These are phyloP conservation scores for Myotis pilosus DNA, from an alignment of 2,797 vertebrate species.

Conservation along the genomic window DNA sequence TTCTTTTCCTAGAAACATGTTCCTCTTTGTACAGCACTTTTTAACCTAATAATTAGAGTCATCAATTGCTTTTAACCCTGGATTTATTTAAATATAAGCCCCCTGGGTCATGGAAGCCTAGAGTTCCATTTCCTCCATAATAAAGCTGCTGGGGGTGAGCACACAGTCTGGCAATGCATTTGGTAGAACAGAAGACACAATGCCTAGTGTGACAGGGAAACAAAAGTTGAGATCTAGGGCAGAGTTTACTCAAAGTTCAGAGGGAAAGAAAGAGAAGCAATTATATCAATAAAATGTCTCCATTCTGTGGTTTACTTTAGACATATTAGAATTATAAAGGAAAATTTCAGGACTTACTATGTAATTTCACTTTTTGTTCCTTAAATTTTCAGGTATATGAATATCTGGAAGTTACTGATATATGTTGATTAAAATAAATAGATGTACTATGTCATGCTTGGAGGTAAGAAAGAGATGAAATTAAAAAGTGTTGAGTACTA, in stretches of 20 bases:
- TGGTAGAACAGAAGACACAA: neutral
- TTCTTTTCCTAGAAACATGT: neutral
- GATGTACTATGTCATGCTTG: neutral
- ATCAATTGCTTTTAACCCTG: neutral
- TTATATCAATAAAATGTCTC: neutral
- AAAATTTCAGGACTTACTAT: neutral
- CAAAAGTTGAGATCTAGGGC: neutral
- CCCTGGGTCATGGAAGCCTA: neutral
- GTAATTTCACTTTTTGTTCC: constrained; percentile 4
- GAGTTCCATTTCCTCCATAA: neutral
- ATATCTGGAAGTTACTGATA: neutral
- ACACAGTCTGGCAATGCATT: neutral
- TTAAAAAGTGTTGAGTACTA: neutral
- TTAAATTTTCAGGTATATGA: neutral
- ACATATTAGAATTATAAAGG: neutral
- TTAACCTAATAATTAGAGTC: neutral
- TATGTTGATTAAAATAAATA: neutral
- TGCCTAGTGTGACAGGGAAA: neutral
- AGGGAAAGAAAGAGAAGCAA: neutral
- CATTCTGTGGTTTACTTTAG: neutral
- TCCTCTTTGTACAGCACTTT: neutral
- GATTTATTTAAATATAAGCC: constrained; percentile 31
- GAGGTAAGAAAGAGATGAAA: neutral
- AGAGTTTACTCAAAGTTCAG: neutral
- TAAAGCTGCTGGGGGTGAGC: neutral